Evolutionary conservation across 2,888 invertebrate genomes (phyloP), one percentile per base, ranked within the genome.

Genomic region (Pseudoips prasinana): DNA sequence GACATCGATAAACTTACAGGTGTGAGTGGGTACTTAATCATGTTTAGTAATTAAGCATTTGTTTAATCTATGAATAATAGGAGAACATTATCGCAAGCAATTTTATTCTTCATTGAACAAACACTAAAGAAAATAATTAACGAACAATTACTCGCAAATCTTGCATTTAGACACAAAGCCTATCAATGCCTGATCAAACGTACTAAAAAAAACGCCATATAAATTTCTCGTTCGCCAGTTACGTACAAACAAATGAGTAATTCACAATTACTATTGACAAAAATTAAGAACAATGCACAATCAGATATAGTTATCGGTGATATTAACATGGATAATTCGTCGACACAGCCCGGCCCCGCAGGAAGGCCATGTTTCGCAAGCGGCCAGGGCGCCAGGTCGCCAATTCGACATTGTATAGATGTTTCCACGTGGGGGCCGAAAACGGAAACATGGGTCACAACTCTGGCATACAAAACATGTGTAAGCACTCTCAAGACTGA

Each of bases 331-430:
- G 46, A 38, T 46, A 40, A 48, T 34, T 41, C 44, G 57, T 57
- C 58, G 58, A 71, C 69, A 69, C 72, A 60, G 58, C 46, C 39
- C 39, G 54, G 49, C 51, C 56, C 56, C 56, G 68, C 70, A 69
- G 77, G 73, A 72, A 75, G 73, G 76, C 54, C 65, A 60, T 57
- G 62, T 77, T 77, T 78, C 67, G 77, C 76, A 77, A 81, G 57
- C 60, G 48, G 53, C 48, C 74, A 77, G 80, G 58, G 59, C 46
- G 53, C 48, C 74, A 75, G 75, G 71, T 72, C 68, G 66, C 59
- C 73, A 73, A 78, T 78, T 77, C 74, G 77, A 79, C 77, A 80
- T 82, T 83, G 82, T 80, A 77, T 73, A 75, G 81, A 79, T 73
- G 77, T 80, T 82, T 77, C 78, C 73, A 78, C 76, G 74, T 76